Evolutionary conservation across 1,140 invertebrate genomes (phyloP), one percentile per base, ranked within the genome.

Genomic region (Pteromalus puparum): DNA sequence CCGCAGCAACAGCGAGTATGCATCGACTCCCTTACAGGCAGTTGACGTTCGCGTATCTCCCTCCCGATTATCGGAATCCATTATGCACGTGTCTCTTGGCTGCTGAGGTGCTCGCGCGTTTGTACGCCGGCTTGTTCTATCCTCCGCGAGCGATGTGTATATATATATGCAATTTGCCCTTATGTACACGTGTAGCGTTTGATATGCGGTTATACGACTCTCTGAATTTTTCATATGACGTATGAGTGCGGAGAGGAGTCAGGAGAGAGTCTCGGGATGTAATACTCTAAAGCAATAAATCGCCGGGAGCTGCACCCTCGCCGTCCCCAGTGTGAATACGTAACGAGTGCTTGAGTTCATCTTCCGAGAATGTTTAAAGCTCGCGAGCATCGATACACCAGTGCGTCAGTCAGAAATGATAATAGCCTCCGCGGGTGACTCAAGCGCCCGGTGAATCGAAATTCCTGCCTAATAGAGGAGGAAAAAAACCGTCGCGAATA

Each of bases 31-130:
- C 21, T 12, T 72, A 34, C 30, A 3, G n/a, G n/a, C 48, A n/a
- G n/a, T 70, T 70, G 68, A 74, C 72, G 48, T 48, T 68, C 73
- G 61, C 34, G 7, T 77, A 21, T 77, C 72, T n/a, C 53, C 7
- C 53, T 61, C 53, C 18, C 82, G 26, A 77, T 83, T 77, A 70
- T 83, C 72, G 74, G 65, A 83, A 83, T 83, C 74, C 28, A 70
- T 77, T 83, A 77, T 53, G 42, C 42, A 18, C 18, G 5, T 30
- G 68, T 42, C 12, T 61, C 53, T n/a, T 1, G 15, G 65, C 9
- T 70, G 61, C 9, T n/a, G 30, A 70, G 26, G n/a, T 10, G 42
- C 28, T 6, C 12, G 13, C 34, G 13, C 34, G n/a, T 9, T 42
- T 34, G 48, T 65, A 21, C 21, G 28, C 28, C 9, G 13, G 34